Evolutionary conservation across 2,113 vertebrate genomes (phyloP).

Genomic region (Diphyllodes magnificus): DNA sequence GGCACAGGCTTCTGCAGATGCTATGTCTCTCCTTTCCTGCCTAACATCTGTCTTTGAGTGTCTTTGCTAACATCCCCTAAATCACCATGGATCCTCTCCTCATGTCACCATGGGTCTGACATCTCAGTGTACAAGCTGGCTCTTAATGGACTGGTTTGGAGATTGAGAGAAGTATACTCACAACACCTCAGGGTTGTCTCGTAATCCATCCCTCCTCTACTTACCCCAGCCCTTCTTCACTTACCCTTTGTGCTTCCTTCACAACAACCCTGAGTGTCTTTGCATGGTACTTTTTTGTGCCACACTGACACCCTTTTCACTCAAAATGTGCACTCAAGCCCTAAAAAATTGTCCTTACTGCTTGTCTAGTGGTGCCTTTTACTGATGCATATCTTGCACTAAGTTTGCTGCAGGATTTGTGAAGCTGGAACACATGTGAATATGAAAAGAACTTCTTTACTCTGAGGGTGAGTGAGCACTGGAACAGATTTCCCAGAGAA

Average conservation of each 20-base stretch:
- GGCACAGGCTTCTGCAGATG: background rate
- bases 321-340: background rate
- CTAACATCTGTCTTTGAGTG: background rate
- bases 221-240: background rate
- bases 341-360: background rate
- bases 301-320: background rate
- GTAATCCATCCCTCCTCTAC: background rate
- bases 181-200: background rate
- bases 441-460: background rate
- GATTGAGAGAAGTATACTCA: background rate
- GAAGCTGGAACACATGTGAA: background rate
- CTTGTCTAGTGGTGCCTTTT: background rate
- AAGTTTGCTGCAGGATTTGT: background rate
- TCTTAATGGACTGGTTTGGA: background rate
- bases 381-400: background rate
- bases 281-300: background rate
- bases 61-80: background rate
- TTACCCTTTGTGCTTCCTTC: background rate
- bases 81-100: background rate
- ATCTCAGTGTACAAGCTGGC: background rate
- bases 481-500: background rate
- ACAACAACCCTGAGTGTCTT: background rate
- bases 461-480: background rate
- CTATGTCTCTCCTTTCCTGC: background rate
- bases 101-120: background rate